Base-by-base conservation (phyloP, 1,140 invertebrate genomes). In the Micrasema minimum region DNA sequence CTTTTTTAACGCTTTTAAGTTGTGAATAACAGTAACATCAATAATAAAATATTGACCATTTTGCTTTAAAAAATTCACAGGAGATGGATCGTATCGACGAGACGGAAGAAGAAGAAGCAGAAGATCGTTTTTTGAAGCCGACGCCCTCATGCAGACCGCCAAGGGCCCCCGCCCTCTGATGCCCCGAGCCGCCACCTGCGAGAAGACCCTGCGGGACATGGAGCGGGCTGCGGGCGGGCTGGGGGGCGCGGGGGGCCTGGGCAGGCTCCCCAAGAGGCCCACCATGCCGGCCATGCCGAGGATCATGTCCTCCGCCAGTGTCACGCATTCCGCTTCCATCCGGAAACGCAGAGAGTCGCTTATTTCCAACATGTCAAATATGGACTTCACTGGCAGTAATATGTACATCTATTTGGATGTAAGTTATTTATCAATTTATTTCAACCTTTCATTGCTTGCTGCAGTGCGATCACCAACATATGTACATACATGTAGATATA, bases 341-440 rank as follows among this genome's bases (percentile, higher is more conserved):
- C 81, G 81, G 76, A 86, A 82, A 77, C 85, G 83, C 64, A 89
- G 89, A 79, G 85, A 87, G 37, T 90, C 90, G 10, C 86, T 90
- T 38, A 88, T 90, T 75, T 90, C 89, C 9, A 90, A 89, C 78
- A 86, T 90, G 53, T 91, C 90, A 0, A 87, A 88, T 71, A 85
- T 91, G 84, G 90, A 91, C 79, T 90, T 91, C 77, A 90, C 88
- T 50, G 90, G 89, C 50, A 90, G 88, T 59, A 89, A 88, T 77
- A 79, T 90, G 43, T 88, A 90, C 72, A 79, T 90, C 66, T 88
- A 89, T 79, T 77, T 89, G 57, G 87, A 89, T 80, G 87, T 87
- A 77, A 82, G 83, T 82, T 65, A 48, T n/a, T n/a, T 31, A 31
- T 31, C 26, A 31, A 31, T n/a, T n/a, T n/a, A n/a, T n/a, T n/a